Base-by-base conservation (phyloP, 2,888 invertebrate species). In the Alentia gelatinosa region DNA sequence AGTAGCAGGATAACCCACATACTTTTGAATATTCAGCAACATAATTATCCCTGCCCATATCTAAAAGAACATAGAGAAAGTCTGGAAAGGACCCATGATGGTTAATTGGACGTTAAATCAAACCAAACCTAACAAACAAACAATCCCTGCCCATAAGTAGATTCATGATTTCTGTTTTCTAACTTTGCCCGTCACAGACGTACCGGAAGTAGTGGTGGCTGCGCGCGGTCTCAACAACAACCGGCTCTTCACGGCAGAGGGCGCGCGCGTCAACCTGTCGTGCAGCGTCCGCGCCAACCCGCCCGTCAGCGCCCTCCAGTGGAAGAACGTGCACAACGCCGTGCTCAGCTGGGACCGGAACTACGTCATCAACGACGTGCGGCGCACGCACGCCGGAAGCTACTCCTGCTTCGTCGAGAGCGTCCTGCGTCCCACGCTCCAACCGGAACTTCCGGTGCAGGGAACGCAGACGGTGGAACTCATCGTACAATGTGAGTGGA, bases 401-500 rank as follows among this genome's bases (percentile, higher is more conserved):
- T 35, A 35, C 50, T 35, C 89, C 7, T 89, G 89, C 68, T 30
- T 56, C 56, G 89, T 63, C 1, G 68, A 56, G 63, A 89, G 37
- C 39, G 26, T 63, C 7, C 89, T 89, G 35, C 37, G 26, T 3
- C 89, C 89, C 0, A 63, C 89, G 1, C 30, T 56, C 4, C n/a
- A 30, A 12, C 35, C 42, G n/a, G 47, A 63, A 26, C 19, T 63
- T 1, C 42, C 86, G 12, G 37, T 35, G 26, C 26, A 33, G 33
- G 89, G 89, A 3, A 63, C 47, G 3, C 56, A 63, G 89, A 1
- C 30, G 1, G 68, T 89, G 7, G 26, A 50, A 3, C 56, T 89
- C 63, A 35, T 89, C 26, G 89, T 89, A 7, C 89, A 89, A 39
- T 89, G 89, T 89, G 37, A 89, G 89, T 89, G 30, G 26, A n/a